Evolutionary conservation across 2,888 invertebrate species (phyloP), one percentile per base, ranked within the genome.

Genomic region (Hemicrepidius hirtus): DNA sequence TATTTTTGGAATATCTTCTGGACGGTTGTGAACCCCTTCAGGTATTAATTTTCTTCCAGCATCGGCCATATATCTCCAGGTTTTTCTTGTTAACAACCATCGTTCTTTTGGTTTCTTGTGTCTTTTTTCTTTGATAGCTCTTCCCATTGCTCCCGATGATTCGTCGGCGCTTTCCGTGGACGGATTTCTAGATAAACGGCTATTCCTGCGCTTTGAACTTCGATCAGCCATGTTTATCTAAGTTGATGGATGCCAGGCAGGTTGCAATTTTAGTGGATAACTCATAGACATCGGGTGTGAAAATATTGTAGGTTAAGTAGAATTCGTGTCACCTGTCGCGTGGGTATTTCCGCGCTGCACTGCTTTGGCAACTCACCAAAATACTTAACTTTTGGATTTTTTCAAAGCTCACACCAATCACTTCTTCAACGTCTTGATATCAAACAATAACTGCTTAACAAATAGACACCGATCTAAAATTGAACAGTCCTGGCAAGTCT

Each of bases 1-100:
- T 78, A 95, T 92, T 77, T 92, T 92, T 1, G 94, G 93, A 72
- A 96, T 88, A 82, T 95, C 95, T 82, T 95, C 95, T 0, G 89
- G 86, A 3, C 92, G 89, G 84, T 93, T 93, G 82, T 91, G 90
- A 3, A 90, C 89, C 18, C 94, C 93, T 62, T 95, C 95, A n/a
- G 96, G 96, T 69, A 96, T 92, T 62, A 96, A 89, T 82, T 94
- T 93, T 72, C 94, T 91, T 50, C 96, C 96, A 32, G 95, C 95
- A 80, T 96, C 96, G n/a, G 95, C 92, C 96, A 96, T 96, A 86
- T 96, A 96, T 80, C 95, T 90, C 96, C 96, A 96, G 57, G 96
- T 96, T 87, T 96, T 96, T 72, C 96, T 88, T 50, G 96, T 96
- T 71, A 96, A 89, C 73, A 96, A 88, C 96, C 96, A 96, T 85